phyloP scores from a whole-genome alignment of 2,113 vertebrate species.

The Shinisaurus crocodilurus region DNA sequence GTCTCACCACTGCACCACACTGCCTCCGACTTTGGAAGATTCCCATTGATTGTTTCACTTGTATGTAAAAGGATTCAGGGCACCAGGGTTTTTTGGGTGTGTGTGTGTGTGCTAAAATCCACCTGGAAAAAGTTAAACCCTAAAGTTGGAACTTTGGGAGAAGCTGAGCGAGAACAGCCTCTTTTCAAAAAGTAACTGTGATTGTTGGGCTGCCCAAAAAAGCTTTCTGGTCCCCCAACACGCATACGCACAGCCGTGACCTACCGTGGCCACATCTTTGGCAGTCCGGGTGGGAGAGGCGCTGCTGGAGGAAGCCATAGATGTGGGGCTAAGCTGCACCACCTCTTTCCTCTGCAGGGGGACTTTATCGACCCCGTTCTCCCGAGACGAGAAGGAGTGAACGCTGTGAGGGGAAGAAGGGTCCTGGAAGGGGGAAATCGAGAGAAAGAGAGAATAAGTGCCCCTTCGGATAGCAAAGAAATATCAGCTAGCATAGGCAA shows the following conservation, averaged over 20 bases:
- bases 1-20: too few relatives aligned
- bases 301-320: conserved; percentile 90
- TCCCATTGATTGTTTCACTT: too few relatives aligned
- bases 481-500: too few relatives aligned
- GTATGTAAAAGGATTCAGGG: too few relatives aligned
- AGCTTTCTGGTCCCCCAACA: fast-evolving
- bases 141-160: fast-evolving
- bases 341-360: conserved; percentile 84
- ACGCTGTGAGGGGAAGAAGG: conserved; percentile 90
- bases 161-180: neutral
- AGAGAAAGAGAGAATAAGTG: too few relatives aligned
- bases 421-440: conserved; percentile 74
- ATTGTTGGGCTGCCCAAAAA: fast-evolving
- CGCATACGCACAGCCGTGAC: neutral
- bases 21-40: too few relatives aligned
- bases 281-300: conserved; percentile 81
- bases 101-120: too few relatives aligned
- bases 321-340: conserved; percentile 86
- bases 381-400: conserved; percentile 90
- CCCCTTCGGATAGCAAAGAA: too few relatives aligned
- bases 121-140: neutral
- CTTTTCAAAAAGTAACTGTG: too few relatives aligned
- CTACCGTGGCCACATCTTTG: conserved; percentile 83
- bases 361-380: conserved; percentile 89
- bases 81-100: too few relatives aligned